phyloP scores from a whole-genome alignment of 2,888 invertebrate species.

The Tuberolachnus salignus region DNA sequence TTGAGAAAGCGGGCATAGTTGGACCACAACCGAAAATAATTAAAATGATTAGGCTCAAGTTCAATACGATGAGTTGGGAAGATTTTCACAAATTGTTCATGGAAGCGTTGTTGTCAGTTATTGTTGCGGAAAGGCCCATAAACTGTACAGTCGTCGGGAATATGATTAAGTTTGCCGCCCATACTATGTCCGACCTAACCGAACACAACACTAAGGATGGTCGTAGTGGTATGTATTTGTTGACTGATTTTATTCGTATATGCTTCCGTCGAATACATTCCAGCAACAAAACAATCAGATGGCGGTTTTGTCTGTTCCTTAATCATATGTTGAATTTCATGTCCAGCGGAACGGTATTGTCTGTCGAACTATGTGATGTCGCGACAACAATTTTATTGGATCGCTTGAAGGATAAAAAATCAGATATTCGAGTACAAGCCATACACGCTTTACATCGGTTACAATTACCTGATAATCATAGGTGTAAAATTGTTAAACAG shows the following conservation, averaged over 20 bases:
- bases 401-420: constrained; percentile 25
- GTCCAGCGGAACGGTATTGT: constrained; percentile 1
- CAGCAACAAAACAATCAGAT: constrained; percentile 13
- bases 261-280: background rate
- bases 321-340: constrained; percentile 28
- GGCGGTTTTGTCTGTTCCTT: constrained; percentile 35
- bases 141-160: constrained; percentile 8
- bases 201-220: background rate
- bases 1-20: constrained; percentile 18
- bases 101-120: background rate
- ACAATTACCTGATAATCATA: constrained; percentile 8
- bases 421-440: constrained; percentile 40
- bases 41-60: constrained; percentile 8
- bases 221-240: constrained; percentile 19
- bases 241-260: constrained; percentile 4
- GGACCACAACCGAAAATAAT: constrained; percentile 10
- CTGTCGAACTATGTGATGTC: constrained; percentile 33
- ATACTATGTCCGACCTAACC: background rate
- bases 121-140: background rate
- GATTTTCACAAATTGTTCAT: background rate
- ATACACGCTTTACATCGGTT: constrained; percentile 25
- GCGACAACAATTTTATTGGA: constrained; percentile 7
- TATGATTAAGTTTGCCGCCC: constrained; percentile 41
- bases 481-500: constrained; percentile 14
- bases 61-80: background rate